Percentiles rank a stretch among this genome's conserved stretches.
These are phyloP conservation scores for Drosophila watanabei DNA, from an alignment of 1,140 invertebrate genomes.

Conservation along the genomic window DNA sequence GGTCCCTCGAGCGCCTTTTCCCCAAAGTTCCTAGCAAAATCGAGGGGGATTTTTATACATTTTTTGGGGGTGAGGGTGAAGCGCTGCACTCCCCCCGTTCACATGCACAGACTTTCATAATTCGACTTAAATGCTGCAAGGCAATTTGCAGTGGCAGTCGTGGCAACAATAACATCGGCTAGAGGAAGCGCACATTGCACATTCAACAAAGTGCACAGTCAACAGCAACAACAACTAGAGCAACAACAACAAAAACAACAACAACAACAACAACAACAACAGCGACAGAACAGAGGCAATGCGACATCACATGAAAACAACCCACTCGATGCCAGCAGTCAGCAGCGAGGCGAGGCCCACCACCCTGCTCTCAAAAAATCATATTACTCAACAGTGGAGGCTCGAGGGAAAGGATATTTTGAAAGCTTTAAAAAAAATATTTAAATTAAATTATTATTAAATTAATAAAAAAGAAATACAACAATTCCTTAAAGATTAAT, in stretches of 20 bases:
- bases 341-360: slow-evolving; percentile 21
- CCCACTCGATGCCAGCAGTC: slow-evolving; percentile 45
- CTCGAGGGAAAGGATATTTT: neutral
- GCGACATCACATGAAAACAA: slow-evolving; percentile 62
- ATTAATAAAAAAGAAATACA: neutral
- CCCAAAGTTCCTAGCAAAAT: slow-evolving; percentile 21
- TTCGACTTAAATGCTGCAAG: slow-evolving; percentile 81
- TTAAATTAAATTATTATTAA: too few relatives aligned
- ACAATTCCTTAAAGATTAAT: neutral
- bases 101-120: slow-evolving; percentile 66
- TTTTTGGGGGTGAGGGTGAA: slow-evolving; percentile 14
- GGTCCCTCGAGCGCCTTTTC: slow-evolving; percentile 59
- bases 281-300: slow-evolving; percentile 45
- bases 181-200: slow-evolving; percentile 69
- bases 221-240: slow-evolving; percentile 33
- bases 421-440: neutral
- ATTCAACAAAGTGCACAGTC: slow-evolving; percentile 75
- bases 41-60: slow-evolving; percentile 16
- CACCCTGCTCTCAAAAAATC: slow-evolving; percentile 32
- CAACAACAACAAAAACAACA: slow-evolving; percentile 23
- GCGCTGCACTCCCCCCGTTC: slow-evolving; percentile 3
- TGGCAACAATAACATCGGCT: slow-evolving; percentile 55
- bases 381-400: slow-evolving; percentile 7
- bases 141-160: slow-evolving; percentile 79
- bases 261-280: slow-evolving; percentile 6